These are phyloP conservation scores for Philaenus spumarius DNA, from an alignment of 1,140 invertebrate species.

Conservation along the genomic window DNA sequence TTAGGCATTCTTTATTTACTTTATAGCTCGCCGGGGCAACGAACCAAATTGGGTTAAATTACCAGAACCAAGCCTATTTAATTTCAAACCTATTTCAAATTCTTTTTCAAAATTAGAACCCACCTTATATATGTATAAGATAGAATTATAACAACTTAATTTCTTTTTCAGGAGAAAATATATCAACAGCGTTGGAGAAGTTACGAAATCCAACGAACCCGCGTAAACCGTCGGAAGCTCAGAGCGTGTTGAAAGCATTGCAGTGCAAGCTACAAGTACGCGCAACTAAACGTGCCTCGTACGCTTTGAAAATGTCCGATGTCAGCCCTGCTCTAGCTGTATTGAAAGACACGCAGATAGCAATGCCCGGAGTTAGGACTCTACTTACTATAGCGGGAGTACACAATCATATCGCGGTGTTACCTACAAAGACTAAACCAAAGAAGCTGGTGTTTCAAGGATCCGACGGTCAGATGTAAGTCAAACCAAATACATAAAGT, in stretches of 20 bases:
- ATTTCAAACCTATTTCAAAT: too few relatives aligned
- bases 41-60: too few relatives aligned
- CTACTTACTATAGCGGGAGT: conserved; percentile 74
- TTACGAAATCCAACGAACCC: conserved; percentile 61
- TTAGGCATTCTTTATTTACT: too few relatives aligned
- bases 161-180: conserved; percentile 43
- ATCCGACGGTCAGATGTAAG: conserved; percentile 77
- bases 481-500: too few relatives aligned
- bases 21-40: too few relatives aligned
- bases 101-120: too few relatives aligned
- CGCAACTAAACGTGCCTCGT: conserved; percentile 61
- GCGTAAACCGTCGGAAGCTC: conserved; percentile 64
- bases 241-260: conserved; percentile 60
- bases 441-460: conserved; percentile 96
- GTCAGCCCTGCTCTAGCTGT: conserved; percentile 79
- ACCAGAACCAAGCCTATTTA: too few relatives aligned
- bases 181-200: conserved; percentile 66
- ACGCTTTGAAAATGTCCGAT: conserved; percentile 77
- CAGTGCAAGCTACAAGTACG: conserved; percentile 60
- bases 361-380: conserved; percentile 84
- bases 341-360: conserved; percentile 77
- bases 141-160: too few relatives aligned
- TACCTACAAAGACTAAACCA: conserved; percentile 96
- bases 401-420: conserved; percentile 79
- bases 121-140: too few relatives aligned